Conservation (phyloP, 1,140 invertebrate species). For the Platorchestia sp. region DNA sequence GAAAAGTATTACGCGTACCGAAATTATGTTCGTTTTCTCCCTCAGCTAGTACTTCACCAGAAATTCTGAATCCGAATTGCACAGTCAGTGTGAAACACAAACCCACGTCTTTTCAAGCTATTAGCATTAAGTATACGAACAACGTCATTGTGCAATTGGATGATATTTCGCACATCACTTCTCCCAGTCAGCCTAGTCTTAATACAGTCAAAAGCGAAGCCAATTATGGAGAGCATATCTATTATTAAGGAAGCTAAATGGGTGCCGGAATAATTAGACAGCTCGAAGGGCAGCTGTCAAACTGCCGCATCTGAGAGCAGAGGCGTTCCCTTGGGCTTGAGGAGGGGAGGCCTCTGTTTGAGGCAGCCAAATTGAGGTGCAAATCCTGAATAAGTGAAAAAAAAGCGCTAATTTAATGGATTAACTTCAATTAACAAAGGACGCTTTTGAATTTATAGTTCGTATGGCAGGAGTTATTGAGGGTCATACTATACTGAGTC, state of each 20-base stretch:
- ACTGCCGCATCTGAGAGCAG: constrained; percentile 8
- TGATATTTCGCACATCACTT: background rate
- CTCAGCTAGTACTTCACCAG: too few relatives aligned
- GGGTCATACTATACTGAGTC: too few relatives aligned
- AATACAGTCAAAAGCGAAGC: background rate
- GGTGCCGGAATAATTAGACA: constrained; percentile 40
- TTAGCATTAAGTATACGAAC: background rate
- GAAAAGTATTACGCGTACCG: too few relatives aligned
- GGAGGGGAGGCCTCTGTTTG: background rate
- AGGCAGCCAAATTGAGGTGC: background rate
- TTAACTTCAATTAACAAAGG: too few relatives aligned
- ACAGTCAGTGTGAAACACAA: too few relatives aligned
- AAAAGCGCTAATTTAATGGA: too few relatives aligned
- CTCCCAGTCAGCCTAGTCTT: background rate
- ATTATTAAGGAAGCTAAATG: constrained; percentile 27
- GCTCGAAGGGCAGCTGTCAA: constrained; percentile 14
- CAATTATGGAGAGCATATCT: background rate
- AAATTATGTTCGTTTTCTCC: too few relatives aligned
- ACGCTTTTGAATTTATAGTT: too few relatives aligned
- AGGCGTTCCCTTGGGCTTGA: background rate
- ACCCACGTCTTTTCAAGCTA: too few relatives aligned
- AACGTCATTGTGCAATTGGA: background rate
- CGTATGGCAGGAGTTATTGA: too few relatives aligned
- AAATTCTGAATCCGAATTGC: too few relatives aligned
- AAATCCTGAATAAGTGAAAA: too few relatives aligned